Percentiles rank a stretch among this genome's conserved stretches.
Conservation (phyloP, 2,113 vertebrate genomes). For the Leucopternis melanops region DNA sequence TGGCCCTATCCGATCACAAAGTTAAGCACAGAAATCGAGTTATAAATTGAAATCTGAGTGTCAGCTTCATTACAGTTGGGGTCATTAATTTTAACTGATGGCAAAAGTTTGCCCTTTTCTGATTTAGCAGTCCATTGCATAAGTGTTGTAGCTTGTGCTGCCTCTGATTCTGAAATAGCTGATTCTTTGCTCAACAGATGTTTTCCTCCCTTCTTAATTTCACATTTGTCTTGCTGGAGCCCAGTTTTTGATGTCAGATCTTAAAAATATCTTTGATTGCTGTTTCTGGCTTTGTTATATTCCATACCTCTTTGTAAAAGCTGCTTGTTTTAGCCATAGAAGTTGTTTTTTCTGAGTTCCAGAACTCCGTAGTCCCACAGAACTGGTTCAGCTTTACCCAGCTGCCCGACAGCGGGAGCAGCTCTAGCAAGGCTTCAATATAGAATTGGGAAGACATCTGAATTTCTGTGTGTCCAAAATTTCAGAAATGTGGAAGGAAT, state of each 20-base stretch:
- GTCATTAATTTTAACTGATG: not conserved
- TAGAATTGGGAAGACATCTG: not conserved
- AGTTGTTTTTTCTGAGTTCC: not conserved
- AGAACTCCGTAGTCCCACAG: not conserved
- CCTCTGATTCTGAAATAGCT: not conserved
- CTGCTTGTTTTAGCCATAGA: not conserved
- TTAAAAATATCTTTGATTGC: not conserved
- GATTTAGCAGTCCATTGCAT: not conserved
- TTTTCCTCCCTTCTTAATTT: not conserved
- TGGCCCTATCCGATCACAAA: not conserved
- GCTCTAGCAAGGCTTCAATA: not conserved
- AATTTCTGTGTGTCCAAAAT: not conserved
- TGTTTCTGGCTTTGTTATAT: not conserved
- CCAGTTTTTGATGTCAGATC: not conserved
- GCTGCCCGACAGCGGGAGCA: accelerated
- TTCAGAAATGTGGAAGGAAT: not conserved
- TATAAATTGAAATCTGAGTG: not conserved
- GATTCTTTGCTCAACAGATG: not conserved
- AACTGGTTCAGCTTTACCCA: not conserved
- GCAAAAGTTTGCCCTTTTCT: not conserved
- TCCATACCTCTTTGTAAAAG: not conserved
- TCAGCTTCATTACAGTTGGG: not conserved
- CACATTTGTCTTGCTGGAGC: not conserved
- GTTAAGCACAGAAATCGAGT: not conserved
- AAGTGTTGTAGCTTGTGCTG: not conserved